Percentiles rank a stretch among this genome's conserved stretches.
Conservation (phyloP, 2,113 vertebrate genomes). For the Laticauda laticaudata region DNA sequence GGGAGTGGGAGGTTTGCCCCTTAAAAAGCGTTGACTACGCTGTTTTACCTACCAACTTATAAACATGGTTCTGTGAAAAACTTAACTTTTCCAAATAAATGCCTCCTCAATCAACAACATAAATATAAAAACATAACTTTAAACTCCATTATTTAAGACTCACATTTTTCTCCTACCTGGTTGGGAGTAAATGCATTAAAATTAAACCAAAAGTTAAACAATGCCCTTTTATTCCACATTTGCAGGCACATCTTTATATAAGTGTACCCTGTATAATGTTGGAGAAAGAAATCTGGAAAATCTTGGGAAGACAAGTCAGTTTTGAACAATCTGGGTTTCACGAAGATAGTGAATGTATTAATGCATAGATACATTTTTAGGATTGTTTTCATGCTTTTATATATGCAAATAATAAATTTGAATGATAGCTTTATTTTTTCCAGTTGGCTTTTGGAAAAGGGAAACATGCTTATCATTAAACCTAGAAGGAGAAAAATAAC, state of each 20-base stretch:
- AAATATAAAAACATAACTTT: conserved; percentile 29
- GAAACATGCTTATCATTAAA: neutral
- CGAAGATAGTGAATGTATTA: neutral
- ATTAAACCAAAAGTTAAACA: conserved; percentile 8
- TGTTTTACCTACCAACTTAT: conserved; percentile 1
- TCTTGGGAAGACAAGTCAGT: neutral
- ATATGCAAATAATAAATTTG: neutral
- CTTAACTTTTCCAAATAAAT: neutral
- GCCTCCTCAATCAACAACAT: conserved; percentile 1
- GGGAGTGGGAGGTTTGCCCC: neutral
- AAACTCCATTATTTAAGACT: conserved; percentile 5
- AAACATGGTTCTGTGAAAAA: conserved; percentile 13
- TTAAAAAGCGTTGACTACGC: neutral
- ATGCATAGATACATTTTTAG: neutral
- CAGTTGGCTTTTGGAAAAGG: neutral
- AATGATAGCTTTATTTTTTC: neutral
- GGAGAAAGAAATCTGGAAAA: neutral
- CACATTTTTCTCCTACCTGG: neutral
- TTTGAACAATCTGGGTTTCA: neutral
- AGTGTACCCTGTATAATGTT: neutral
- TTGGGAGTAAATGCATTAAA: conserved; percentile 10
- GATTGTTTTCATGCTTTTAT: neutral
- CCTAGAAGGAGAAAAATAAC: neutral
- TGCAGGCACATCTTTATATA: neutral
- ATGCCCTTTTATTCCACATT: conserved; percentile 7